Base-by-base conservation (phyloP, 2,113 vertebrate genomes). In the Crotalus viridis region DNA sequence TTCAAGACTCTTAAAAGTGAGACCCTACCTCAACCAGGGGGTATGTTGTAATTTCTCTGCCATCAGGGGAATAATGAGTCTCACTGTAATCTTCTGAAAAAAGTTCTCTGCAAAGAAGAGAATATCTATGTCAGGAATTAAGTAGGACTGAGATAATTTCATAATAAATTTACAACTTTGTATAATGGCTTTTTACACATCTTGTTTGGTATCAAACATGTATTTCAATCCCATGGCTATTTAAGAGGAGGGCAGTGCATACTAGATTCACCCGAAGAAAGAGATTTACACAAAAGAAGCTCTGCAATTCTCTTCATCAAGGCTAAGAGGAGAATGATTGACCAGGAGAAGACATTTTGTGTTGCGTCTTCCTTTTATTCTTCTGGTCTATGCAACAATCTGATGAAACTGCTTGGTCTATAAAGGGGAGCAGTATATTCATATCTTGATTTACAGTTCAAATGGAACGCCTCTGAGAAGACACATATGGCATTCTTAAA, bases 31-130 rank as follows among this genome's bases (percentile, higher is more conserved):
- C 89, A 93, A 97, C 95, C 7, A 43, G 91, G 7, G 97, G 97
- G 6, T 95, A 96, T 0, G 96, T 96, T 0, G 96, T 98, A 54
- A 98, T 92, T n/a, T 28, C 93, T 0, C 0, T 96, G 3, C 97
- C 98, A 0, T 95, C 96, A 0, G 94, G 91, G 10, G 97, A 96
- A 85, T 98, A 98, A 87, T 97, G 57, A 0, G 97, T 98, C 95
- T 98, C 98, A 0, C 94, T 96, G 1, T 98, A 98, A 89, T 94
- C 93, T 64, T 59, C 56, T 5, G 96, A 94, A 89, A 97, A 93
- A 2, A 98, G 96, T n/a, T 95, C 85, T 93, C 98, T 98, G 57
- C 54, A 89, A 88, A 0, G 8, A 51, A 28, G 19, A 7, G 9
- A 0, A 57, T 54, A 59, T 28, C 89, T 10, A 39, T 21, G 1